Conservation (phyloP, 92 coral and sea anemone genomes). For the Umimayanthus kanabou region DNA sequence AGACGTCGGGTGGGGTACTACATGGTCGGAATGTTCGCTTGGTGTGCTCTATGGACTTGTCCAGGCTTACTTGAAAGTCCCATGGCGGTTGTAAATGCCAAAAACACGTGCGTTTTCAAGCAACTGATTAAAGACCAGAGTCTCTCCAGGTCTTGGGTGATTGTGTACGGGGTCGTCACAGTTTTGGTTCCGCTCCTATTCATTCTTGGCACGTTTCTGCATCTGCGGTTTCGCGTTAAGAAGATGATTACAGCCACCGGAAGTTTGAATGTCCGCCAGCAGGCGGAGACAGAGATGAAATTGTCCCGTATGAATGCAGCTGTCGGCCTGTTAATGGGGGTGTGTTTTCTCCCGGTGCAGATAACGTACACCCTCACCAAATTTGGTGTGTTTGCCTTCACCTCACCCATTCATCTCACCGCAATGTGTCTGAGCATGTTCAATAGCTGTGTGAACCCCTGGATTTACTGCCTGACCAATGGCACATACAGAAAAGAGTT, state of each 20-base stretch:
- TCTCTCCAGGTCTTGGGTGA: constrained; percentile 10
- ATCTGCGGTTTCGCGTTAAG: constrained; percentile 17
- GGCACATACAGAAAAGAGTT: constrained; percentile 23
- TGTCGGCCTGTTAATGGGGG: constrained; percentile 18
- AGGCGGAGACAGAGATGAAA: not conserved
- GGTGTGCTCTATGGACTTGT: constrained; percentile 15
- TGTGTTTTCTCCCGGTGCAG: constrained; percentile 21
- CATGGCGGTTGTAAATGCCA: constrained; percentile 5
- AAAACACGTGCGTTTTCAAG: not conserved
- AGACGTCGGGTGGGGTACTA: constrained; percentile 28
- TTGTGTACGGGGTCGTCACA: constrained; percentile 16
- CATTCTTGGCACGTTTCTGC: constrained; percentile 22
- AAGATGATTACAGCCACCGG: not conserved
- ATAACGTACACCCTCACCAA: constrained; percentile 18
- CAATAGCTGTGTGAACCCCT: constrained; percentile 31
- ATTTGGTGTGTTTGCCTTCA: constrained; percentile 2
- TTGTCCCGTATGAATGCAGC: constrained; percentile 25
- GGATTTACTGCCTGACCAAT: constrained; percentile 29
- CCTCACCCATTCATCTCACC: not conserved
- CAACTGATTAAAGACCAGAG: constrained; percentile 11
- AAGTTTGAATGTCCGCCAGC: not conserved
- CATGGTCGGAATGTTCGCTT: constrained; percentile 4
- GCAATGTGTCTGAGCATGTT: constrained; percentile 23
- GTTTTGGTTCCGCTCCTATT: constrained; percentile 5
- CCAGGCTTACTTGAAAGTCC: constrained; percentile 27